Conservation (phyloP, 1,140 invertebrate genomes). For the Habropoda laboriosa region DNA sequence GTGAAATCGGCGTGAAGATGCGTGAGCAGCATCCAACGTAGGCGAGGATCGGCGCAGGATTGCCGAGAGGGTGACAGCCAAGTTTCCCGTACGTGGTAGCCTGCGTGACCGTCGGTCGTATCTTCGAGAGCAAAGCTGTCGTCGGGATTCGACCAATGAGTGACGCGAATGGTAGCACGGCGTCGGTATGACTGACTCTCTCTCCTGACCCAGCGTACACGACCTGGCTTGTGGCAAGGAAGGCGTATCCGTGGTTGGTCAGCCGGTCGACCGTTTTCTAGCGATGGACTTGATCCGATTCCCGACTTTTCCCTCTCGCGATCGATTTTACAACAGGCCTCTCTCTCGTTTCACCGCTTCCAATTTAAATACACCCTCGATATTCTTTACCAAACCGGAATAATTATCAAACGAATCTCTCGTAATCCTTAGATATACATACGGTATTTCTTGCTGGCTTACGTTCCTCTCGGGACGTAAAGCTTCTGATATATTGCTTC, state of each 20-base stretch:
- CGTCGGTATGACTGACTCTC: conserved; percentile 77
- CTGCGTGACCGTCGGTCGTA: background rate
- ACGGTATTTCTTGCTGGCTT: too few relatives aligned
- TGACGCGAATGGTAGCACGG: conserved; percentile 76
- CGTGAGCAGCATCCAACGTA: conserved; percentile 18
- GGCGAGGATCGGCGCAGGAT: background rate
- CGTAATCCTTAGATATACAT: too few relatives aligned
- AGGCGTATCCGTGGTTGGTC: conserved; percentile 70
- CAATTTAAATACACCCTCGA: background rate
- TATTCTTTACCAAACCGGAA: too few relatives aligned
- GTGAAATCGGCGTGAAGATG: conserved; percentile 8
- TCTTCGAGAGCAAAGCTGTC: conserved; percentile 28
- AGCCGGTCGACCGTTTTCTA: conserved; percentile 69
- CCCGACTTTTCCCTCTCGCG: conserved; percentile 42
- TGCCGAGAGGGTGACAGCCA: background rate
- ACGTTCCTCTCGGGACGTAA: too few relatives aligned
- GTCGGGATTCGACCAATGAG: conserved; percentile 47
- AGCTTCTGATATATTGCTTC: too few relatives aligned
- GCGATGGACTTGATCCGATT: conserved; percentile 57
- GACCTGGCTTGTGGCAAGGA: conserved; percentile 68
- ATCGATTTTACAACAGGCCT: conserved; percentile 7
- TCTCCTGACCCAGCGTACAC: conserved; percentile 65
- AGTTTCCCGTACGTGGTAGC: conserved; percentile 14
- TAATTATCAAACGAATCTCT: too few relatives aligned
- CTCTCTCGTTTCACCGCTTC: background rate